Evolutionary conservation across 2,797 vertebrate genomes (phyloP).

Genomic region (Typhlichthys subterraneus): DNA sequence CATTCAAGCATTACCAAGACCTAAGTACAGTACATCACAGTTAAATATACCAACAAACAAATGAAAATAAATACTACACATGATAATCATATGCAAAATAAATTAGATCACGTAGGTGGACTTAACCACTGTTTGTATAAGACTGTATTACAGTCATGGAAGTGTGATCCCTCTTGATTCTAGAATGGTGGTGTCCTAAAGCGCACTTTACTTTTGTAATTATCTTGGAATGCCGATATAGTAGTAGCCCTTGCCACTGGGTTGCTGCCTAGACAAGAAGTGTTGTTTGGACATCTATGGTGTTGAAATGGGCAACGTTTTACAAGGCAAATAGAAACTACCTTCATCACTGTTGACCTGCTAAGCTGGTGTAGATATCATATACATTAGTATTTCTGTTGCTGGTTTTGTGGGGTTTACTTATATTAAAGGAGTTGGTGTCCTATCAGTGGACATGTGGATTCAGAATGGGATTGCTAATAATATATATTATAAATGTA

Average conservation of each 20-base stretch:
- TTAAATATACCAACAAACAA: slow-evolving; percentile 70
- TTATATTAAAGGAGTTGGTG: slow-evolving; percentile 42
- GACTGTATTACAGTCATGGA: slow-evolving; percentile 39
- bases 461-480: slow-evolving; percentile 18
- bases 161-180: slow-evolving; percentile 42
- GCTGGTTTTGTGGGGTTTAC: slow-evolving; percentile 66
- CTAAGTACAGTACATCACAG: slow-evolving; percentile 61
- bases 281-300: slow-evolving; percentile 45
- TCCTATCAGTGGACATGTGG: slow-evolving; percentile 45
- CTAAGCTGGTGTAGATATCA: slow-evolving; percentile 61
- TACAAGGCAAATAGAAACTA: slow-evolving; percentile 65
- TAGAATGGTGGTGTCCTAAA: slow-evolving; percentile 51
- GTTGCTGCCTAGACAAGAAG: slow-evolving; percentile 60
- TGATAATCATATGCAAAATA: slow-evolving; percentile 71
- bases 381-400: slow-evolving; percentile 32
- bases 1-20: slow-evolving; percentile 60
- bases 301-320: slow-evolving; percentile 40
- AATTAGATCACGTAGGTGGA: slow-evolving; percentile 63
- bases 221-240: slow-evolving; percentile 73
- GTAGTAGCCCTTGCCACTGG: slow-evolving; percentile 64
- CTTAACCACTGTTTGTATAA: slow-evolving; percentile 51
- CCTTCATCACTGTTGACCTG: slow-evolving; percentile 63
- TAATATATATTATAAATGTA: slow-evolving; percentile 29
- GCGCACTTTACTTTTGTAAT: slow-evolving; percentile 42
- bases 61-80: slow-evolving; percentile 67